Evolutionary conservation across 2,113 vertebrate species (phyloP).

Genomic region (Syngnathus scovelli): DNA sequence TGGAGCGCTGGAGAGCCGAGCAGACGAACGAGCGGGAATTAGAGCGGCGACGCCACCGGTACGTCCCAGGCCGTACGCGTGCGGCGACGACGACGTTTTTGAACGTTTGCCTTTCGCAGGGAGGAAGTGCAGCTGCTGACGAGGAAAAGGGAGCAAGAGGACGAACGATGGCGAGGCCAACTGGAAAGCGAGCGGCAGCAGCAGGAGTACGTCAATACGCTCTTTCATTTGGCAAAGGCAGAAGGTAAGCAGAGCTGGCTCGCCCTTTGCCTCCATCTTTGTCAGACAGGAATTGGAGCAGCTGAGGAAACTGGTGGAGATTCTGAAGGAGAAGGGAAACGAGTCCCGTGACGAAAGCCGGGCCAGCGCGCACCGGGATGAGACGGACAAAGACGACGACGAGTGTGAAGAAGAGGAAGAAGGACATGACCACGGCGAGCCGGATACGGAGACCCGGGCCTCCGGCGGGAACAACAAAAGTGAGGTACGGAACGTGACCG

Average conservation of each 20-base stretch:
- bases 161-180: constrained; percentile 48
- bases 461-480: constrained; percentile 68
- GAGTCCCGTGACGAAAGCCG: neutral
- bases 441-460: neutral
- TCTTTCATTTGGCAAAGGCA: too few species aligned
- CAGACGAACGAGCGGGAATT: neutral
- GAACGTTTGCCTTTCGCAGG: constrained; percentile 49
- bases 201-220: constrained; percentile 36
- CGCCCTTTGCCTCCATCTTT: constrained; percentile 14
- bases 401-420: neutral
- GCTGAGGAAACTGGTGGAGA: constrained; percentile 33
- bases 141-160: constrained; percentile 65
- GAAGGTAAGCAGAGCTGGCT: too few species aligned
- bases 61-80: neutral
- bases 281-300: constrained; percentile 51
- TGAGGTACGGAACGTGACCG: constrained; percentile 59
- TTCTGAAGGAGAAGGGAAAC: constrained; percentile 36
- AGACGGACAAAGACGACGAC: neutral
- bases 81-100: neutral
- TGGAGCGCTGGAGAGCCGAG: constrained; percentile 1
- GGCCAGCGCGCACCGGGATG: neutral
- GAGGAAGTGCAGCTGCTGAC: constrained; percentile 67
- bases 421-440: neutral
- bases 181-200: constrained; percentile 33
- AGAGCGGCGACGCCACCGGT: neutral